Evolutionary conservation across 2,113 vertebrate genomes (phyloP).

Genomic region (Benitochromis conjunctus): DNA sequence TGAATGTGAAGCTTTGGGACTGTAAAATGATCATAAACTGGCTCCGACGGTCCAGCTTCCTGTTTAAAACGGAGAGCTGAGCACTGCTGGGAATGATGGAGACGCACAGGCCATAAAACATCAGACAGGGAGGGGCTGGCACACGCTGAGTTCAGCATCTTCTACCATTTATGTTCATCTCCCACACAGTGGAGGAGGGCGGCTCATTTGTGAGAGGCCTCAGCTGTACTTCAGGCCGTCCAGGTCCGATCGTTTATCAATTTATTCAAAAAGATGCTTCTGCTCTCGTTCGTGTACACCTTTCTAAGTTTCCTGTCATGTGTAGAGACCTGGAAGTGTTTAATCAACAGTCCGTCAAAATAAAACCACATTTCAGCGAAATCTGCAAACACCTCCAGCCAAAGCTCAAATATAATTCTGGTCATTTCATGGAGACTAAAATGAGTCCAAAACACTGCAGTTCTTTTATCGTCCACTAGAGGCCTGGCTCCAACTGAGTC

Average conservation of each 20-base stretch:
- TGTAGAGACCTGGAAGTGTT: neutral
- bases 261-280: neutral
- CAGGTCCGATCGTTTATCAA: neutral
- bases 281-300: neutral
- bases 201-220: neutral
- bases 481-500: neutral
- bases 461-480: neutral
- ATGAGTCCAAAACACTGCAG: neutral
- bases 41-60: neutral
- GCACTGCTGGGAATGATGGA: neutral
- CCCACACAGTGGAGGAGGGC: neutral
- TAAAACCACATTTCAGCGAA: neutral
- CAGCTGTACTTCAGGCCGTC: neutral
- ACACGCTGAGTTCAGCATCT: slow-evolving; percentile 43
- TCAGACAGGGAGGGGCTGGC: neutral
- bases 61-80: neutral
- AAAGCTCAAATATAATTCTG: neutral
- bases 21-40: neutral
- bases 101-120: neutral
- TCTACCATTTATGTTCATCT: neutral
- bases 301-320: neutral
- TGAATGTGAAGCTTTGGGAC: neutral
- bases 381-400: neutral
- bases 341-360: neutral
- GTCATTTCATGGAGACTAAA: neutral